Percentiles rank a stretch among this genome's conserved stretches.
Conservation (phyloP, 2,113 vertebrate genomes). For the Tapirus terrestris region DNA sequence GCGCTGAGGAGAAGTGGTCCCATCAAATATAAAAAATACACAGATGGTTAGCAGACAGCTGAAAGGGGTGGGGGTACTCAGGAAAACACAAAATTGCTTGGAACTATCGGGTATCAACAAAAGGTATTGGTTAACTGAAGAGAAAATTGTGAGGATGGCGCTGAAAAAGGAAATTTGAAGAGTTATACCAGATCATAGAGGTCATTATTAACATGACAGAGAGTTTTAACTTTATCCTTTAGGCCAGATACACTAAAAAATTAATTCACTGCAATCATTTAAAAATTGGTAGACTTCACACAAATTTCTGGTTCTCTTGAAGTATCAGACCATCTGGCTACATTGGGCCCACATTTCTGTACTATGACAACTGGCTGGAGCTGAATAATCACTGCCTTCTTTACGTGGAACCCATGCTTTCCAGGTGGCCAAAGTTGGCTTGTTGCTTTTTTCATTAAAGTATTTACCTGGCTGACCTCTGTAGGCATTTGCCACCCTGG, state of each 20-base stretch:
- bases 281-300: background rate
- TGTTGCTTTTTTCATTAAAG: background rate
- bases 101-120: background rate
- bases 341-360: background rate
- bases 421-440: background rate
- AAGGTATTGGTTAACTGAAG: background rate
- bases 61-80: background rate
- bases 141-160: background rate
- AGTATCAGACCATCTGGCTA: background rate
- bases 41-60: background rate
- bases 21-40: background rate
- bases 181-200: background rate
- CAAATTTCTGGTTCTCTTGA: background rate
- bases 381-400: background rate
- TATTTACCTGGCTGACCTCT: background rate
- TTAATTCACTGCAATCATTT: background rate
- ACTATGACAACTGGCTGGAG: background rate
- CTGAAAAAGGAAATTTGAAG: background rate
- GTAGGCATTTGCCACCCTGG: background rate
- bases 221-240: background rate
- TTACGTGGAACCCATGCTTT: background rate
- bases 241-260: slow-evolving; percentile 20
- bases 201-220: background rate
- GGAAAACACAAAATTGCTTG: background rate
- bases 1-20: background rate